Evolutionary conservation across 2,888 invertebrate species (phyloP), one percentile per base, ranked within the genome.

Genomic region (Gymnocheta viridis): DNA sequence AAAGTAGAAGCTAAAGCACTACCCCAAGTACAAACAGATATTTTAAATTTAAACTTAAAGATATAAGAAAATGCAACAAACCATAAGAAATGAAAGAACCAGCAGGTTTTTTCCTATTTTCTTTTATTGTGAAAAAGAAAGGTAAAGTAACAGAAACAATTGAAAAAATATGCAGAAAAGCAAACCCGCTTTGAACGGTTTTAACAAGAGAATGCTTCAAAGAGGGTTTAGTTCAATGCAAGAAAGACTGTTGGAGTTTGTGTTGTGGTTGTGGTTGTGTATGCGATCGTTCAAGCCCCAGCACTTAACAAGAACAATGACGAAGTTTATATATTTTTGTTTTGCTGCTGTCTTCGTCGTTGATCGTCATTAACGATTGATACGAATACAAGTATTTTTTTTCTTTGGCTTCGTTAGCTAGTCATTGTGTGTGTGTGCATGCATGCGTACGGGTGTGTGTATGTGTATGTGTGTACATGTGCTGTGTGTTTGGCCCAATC

Each of bases 121-220:
- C 10, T 74, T 56, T 74, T 35, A 54, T 12, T 44, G 79, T 58
- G 38, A 66, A 70, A 74, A 82, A 85, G 81, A 81, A 84, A 69
- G 69, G 64, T 56, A 56, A 51, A 58, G 49, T 29, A 29, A 66
- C 19, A 66, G 19, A 27, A 67, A 49, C 19, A 60, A 58, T 19
- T 32, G 38, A 41, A 64, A 69, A 22, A 19, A 35, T 49, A 12
- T 14, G 7, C 0, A 44, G 27, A 35, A 32, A 64, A 27, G 1
- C 29, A 66, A 19, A 14, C 29, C 32, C 17, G 41, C 32, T 49
- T 82, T 4, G n/a, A 56, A 58, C 17, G 24, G 0, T 60, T 56
- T 32, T 6, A 32, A 17, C 6, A 14, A 56, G 64, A 44, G 54
- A 76, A 54, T 38, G 27, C 64, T 27, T 44, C 4, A 22, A 22